Conservation (phyloP, 2,113 vertebrate species). For the Sardina pilchardus region DNA sequence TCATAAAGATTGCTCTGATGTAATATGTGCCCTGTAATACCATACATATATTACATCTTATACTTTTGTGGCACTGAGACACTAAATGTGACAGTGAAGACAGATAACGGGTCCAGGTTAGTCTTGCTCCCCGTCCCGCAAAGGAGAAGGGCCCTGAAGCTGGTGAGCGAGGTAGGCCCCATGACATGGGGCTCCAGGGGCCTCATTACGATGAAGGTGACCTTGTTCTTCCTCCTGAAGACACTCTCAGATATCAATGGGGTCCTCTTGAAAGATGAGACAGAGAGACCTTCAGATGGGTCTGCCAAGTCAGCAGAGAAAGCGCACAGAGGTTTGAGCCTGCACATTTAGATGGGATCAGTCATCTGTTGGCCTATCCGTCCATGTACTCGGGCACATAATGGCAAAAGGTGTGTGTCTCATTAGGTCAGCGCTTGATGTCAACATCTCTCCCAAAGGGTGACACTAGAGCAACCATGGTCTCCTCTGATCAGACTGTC, state of each 20-base stretch:
- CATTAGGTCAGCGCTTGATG: background rate
- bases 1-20: too few species aligned
- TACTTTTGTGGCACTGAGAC: background rate
- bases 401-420: background rate
- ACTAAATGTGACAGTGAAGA: background rate
- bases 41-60: background rate
- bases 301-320: background rate
- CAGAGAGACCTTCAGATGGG: background rate
- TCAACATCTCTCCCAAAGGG: background rate
- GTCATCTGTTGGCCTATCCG: background rate
- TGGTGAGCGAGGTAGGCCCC: constrained; percentile 22
- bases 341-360: background rate
- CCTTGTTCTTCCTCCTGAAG: constrained; percentile 38
- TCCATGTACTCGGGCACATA: background rate
- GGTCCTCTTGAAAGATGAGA: background rate
- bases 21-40: background rate
- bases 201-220: constrained; percentile 65
- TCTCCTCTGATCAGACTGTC: too few species aligned
- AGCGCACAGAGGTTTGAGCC: background rate
- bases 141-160: background rate
- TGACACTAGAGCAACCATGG: background rate
- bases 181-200: constrained; percentile 53
- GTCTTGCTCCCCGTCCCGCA: background rate
- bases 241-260: constrained; percentile 27
- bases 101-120: background rate